phyloP scores from a whole-genome alignment of 2,888 invertebrate genomes.

The Lycophotia porphyrea region DNA sequence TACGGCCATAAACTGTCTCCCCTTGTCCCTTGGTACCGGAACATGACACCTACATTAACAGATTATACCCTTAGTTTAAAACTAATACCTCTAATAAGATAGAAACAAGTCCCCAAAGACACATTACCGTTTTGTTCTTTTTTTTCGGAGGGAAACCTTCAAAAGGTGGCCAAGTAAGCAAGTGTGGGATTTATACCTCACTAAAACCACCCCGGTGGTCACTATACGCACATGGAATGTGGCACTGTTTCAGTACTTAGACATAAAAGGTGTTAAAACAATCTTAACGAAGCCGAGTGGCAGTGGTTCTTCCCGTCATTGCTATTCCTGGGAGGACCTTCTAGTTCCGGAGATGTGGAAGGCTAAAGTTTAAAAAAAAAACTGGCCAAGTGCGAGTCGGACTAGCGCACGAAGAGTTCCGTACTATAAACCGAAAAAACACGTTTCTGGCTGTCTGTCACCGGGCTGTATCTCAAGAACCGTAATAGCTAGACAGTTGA shows the following conservation, averaged over 20 bases:
- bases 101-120: constrained; percentile 29
- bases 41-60: constrained; percentile 54
- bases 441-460: too few species aligned
- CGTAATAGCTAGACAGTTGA: too few species aligned
- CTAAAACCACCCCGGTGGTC: neutral
- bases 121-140: neutral
- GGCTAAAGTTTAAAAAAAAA: too few species aligned
- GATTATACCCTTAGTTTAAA: constrained; percentile 32
- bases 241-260: neutral
- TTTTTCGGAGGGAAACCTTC: neutral
- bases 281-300: too few species aligned
- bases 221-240: neutral
- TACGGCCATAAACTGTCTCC: constrained; percentile 25
- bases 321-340: too few species aligned
- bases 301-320: too few species aligned
- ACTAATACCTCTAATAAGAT: constrained; percentile 37
- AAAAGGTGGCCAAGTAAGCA: neutral
- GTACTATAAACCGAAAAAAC: too few species aligned
- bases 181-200: neutral
- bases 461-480: too few species aligned
- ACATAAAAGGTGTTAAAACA: too few species aligned
- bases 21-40: constrained; percentile 22
- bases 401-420: too few species aligned
- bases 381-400: too few species aligned
- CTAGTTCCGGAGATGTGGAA: too few species aligned